Conservation (phyloP, 2,888 invertebrate genomes). For the Dryococelus australis region DNA sequence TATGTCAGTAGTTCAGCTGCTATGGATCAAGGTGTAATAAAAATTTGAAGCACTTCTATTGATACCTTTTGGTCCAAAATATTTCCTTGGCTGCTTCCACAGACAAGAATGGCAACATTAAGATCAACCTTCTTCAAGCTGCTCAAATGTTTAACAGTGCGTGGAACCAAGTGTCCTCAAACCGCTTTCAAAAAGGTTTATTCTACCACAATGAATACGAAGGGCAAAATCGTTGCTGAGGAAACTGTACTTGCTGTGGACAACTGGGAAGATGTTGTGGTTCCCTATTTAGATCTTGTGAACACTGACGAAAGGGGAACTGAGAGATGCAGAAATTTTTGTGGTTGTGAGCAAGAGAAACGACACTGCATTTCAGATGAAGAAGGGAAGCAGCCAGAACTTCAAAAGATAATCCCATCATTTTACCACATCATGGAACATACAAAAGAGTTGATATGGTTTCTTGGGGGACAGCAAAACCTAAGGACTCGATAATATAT, state of each 20-base stretch:
- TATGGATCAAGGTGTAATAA: neutral
- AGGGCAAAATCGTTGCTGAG: neutral
- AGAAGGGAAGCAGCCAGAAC: no score
- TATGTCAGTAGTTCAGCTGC: neutral
- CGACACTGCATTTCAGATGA: no score
- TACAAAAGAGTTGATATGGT: no score
- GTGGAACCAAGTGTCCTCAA: neutral
- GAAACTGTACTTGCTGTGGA: neutral
- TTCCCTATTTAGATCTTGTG: no score
- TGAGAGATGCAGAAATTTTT: no score
- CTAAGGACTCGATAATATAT: no score
- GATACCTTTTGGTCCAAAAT: neutral
- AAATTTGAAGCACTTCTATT: neutral
- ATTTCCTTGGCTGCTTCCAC: neutral
- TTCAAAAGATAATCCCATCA: no score
- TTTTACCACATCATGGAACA: no score
- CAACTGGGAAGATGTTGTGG: no score
- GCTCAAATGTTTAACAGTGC: neutral
- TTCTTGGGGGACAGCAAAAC: no score
- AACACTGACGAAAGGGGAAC: no score
- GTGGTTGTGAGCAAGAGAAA: no score
- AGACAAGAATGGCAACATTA: neutral
- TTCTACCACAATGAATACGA: neutral
- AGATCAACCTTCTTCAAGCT: neutral
- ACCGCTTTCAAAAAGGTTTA: neutral